Base-by-base conservation (phyloP, 2,113 vertebrate genomes). In the Perca flavescens region DNA sequence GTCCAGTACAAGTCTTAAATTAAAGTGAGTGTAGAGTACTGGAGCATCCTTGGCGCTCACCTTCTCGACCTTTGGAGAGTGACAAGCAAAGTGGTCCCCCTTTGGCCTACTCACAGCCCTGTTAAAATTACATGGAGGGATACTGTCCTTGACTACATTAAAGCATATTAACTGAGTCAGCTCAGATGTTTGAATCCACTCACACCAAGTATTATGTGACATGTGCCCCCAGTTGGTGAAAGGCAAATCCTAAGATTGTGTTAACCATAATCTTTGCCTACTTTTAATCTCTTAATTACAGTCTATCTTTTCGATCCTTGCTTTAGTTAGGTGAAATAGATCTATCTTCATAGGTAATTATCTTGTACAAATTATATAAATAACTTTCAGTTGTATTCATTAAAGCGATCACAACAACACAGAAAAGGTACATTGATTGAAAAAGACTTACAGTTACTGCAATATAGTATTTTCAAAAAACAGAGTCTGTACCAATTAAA, bases 1-100 rank as follows among this genome's bases (percentile, higher is more conserved):
- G 93, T 93, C 85, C 90, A 86, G 82, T 50, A 72, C 82, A 89
- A 89, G 88, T 84, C 84, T 92, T 90, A 93, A 94, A 95, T 94
- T 92, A 93, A 84, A 82, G 85, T 82, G 67, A 74, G 56, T 28
- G 28, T 68, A 86, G 74, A 76, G 56, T 57, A 63, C 77, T 52
- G 67, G 70, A 84, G 67, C 77, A 77, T 83, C 75, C 80, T 82
- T 49, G 62, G 50, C 62, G 66, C 60, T 67, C 47, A 9, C 69
- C 71, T 71, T 76, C 64, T 76, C 57, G 81, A 78, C 85, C 83
- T 87, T 84, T 87, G 75, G 31, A 84, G 75, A 74, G 81, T 80
- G 78, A 82, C 77, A 74, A 83, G 82, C 22, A 79, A 81, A 87
- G 83, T 85, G 68, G 54, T 74, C 36, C 58, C 68, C 4, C 49